Evolutionary conservation across 2,797 vertebrate species (phyloP), one percentile per base, ranked within the genome.

Genomic region (Phrynocephalus guinanensis): DNA sequence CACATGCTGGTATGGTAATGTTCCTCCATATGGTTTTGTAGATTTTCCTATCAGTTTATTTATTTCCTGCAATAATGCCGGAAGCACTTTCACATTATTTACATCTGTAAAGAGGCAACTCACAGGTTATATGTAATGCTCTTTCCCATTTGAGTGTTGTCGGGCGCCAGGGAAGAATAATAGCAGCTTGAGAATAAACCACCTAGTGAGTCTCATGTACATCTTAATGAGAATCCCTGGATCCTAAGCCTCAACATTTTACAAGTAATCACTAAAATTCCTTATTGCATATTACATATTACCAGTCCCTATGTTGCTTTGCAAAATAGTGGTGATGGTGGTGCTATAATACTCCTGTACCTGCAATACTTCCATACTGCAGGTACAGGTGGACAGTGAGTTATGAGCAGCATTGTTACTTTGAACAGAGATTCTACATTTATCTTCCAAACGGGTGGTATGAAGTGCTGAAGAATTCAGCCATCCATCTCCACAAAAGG

Each of bases 391-490:
- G 38, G 6, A 22, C 3, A 6, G 24, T 67, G 66, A 22, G 66
- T 24, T 67, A 67, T 24, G 26, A 22, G 66, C 6, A 67, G 24
- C 16, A 20, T 67, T 67, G 66, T 67, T 67, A 67, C 66, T 24
- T 67, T 3, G 6, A 67, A 67, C 24, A 6, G 22, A 56, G 83
- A 90, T 89, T 80, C 80, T 83, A 68, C 87, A 84, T 56, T 0
- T 1, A 83, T 87, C 26, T 63, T 93, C 84, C 79, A 88, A 68
- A 92, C 52, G 50, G 89, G 7, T 67, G 91, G 0, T 82, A n/a
- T 44, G 84, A 67, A 84, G 86, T 52, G 3, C 5, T 88, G 82
- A 83, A 93, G 72, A 83, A 68, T 91, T 24, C 66, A 67, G 52
- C 11, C 9, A 52, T 52, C 52, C 52, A 52, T 52, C 9, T 52